Evolutionary conservation across 2,113 vertebrate genomes (phyloP).

Genomic region (Pomatostomus ruficeps): DNA sequence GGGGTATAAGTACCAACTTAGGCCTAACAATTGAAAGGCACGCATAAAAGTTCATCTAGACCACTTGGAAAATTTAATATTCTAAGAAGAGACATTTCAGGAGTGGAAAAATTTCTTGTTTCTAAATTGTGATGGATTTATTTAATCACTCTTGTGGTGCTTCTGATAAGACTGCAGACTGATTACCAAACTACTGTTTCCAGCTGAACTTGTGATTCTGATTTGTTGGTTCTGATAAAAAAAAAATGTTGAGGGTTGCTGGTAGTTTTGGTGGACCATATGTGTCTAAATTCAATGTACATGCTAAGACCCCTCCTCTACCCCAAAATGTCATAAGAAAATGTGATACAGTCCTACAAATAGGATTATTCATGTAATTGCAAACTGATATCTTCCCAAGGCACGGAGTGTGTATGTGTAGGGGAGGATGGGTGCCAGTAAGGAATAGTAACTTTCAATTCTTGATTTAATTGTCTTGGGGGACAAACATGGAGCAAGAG

Average conservation of each 20-base stretch:
- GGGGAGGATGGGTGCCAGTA: fast-evolving
- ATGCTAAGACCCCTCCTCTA: background rate
- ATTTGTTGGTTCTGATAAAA: background rate
- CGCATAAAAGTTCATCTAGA: background rate
- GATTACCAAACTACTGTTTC: background rate
- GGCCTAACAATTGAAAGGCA: background rate
- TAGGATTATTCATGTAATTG: background rate
- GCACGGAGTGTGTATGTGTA: fast-evolving
- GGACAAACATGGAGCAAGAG: background rate
- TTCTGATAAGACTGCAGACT: background rate
- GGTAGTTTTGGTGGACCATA: background rate
- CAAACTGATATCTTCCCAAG: background rate
- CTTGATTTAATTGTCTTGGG: background rate
- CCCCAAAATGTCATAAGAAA: background rate
- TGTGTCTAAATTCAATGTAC: background rate
- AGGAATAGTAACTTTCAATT: background rate
- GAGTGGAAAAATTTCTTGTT: background rate
- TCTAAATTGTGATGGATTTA: background rate
- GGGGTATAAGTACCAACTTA: background rate
- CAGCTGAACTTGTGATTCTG: background rate
- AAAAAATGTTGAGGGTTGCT: background rate
- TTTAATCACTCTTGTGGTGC: background rate
- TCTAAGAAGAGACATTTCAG: background rate
- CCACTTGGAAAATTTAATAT: background rate
- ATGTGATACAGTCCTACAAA: background rate